Conservation (phyloP, 2,797 vertebrate genomes). For the Gila robusta region DNA sequence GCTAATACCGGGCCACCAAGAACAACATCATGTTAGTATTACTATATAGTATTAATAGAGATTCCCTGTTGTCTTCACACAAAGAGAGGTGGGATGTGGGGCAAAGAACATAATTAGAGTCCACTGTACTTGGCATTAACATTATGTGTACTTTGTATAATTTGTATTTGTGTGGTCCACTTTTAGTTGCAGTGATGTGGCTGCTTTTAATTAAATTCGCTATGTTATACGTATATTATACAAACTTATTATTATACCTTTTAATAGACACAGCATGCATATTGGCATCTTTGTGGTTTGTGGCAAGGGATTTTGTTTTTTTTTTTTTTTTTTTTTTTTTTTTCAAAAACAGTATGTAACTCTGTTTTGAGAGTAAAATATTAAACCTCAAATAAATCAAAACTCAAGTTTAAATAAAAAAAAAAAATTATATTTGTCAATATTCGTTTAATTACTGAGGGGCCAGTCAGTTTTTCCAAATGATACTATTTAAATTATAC, state of each 20-base stretch:
- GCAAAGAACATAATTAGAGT: background rate
- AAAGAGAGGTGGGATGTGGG: background rate
- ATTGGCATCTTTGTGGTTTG: background rate
- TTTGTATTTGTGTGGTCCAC: background rate
- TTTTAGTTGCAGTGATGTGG: background rate
- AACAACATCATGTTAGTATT: background rate
- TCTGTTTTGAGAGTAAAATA: background rate
- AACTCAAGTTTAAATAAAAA: no score
- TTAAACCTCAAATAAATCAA: background rate
- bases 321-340: no score
- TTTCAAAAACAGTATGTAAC: background rate
- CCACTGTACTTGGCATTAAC: background rate
- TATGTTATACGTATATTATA: background rate
- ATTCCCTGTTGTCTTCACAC: background rate
- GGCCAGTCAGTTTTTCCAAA: background rate
- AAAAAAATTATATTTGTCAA: background rate
- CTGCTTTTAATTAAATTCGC: background rate
- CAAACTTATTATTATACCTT: background rate
- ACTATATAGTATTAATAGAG: background rate
- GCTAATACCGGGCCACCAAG: background rate
- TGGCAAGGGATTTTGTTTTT: background rate
- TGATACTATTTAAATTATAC: background rate
- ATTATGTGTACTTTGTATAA: background rate
- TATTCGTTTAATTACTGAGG: background rate
- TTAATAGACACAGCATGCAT: background rate